Evolutionary conservation across 2,113 vertebrate genomes (phyloP).

Genomic region (Mugil cephalus): DNA sequence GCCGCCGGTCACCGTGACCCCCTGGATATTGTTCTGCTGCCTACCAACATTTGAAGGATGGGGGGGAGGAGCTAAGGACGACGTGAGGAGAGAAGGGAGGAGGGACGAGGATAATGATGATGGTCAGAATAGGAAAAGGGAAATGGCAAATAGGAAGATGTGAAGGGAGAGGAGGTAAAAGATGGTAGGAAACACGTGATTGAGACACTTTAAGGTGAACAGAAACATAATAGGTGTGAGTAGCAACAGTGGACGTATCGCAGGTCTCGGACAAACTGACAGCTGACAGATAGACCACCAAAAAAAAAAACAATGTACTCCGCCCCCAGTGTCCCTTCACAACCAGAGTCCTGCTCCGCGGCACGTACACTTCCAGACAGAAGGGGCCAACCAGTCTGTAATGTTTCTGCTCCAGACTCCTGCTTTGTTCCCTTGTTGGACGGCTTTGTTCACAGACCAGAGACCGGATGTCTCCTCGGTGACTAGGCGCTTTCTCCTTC

Average conservation of each 20-base stretch:
- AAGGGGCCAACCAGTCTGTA: conserved; percentile 76
- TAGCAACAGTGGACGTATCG: conserved; percentile 11
- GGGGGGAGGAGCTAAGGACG: conserved; percentile 59
- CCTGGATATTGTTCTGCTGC: conserved; percentile 76
- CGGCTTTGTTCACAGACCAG: conserved; percentile 71
- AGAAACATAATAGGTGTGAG: background rate
- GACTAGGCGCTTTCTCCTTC: conserved; percentile 59
- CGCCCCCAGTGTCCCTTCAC: conserved; percentile 46
- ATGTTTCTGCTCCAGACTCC: conserved; percentile 67
- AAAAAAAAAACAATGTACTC: conserved; percentile 28
- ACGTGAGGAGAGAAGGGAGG: conserved; percentile 32
- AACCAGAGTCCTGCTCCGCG: conserved; percentile 66
- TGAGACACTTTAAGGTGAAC: conserved; percentile 18
- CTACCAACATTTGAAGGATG: conserved; percentile 73
- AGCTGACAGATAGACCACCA: conserved; percentile 56
- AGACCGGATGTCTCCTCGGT: conserved; percentile 74
- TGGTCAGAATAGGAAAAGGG: conserved; percentile 47
- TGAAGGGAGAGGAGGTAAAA: conserved; percentile 31
- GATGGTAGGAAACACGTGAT: conserved; percentile 21
- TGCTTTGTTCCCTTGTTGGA: conserved; percentile 74
- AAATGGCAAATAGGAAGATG: conserved; percentile 63
- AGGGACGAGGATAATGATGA: conserved; percentile 20
- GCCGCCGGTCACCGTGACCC: conserved; percentile 75
- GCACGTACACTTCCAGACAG: conserved; percentile 80
- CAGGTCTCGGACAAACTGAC: conserved; percentile 28